Evolutionary conservation across 2,888 invertebrate species (phyloP).

Genomic region (Arge pagana): DNA sequence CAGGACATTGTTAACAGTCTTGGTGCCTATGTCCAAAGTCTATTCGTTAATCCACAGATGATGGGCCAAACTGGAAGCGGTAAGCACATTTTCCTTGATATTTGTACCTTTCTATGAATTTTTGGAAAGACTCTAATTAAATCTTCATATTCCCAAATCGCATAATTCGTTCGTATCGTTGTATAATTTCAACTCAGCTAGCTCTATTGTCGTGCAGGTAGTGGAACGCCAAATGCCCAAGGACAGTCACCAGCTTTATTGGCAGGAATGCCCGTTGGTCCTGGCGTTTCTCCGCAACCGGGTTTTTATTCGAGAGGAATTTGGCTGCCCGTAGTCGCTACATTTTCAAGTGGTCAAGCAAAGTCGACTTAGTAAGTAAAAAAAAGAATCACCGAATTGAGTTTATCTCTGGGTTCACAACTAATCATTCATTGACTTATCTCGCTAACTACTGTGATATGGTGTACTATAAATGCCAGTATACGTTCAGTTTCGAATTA

Average conservation of each 20-base stretch:
- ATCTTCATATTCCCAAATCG: slow-evolving; percentile 8
- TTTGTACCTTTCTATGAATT: too few relatives aligned
- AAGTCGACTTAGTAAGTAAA: slow-evolving; percentile 87
- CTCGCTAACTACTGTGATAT: too few relatives aligned
- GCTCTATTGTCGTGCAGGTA: slow-evolving; percentile 34
- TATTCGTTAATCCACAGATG: slow-evolving; percentile 77
- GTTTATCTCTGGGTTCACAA: too few relatives aligned
- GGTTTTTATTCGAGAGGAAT: slow-evolving; percentile 93
- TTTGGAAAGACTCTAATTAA: too few relatives aligned
- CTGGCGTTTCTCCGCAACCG: slow-evolving; percentile 83
- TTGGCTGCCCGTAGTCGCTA: slow-evolving; percentile 87
- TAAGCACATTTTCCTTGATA: too few relatives aligned
- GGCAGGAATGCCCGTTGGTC: slow-evolving; percentile 70
- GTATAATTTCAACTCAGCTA: slow-evolving; percentile 11
- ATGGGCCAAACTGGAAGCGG: slow-evolving; percentile 60
- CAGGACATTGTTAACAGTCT: slow-evolving; percentile 94
- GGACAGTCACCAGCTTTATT: slow-evolving; percentile 68
- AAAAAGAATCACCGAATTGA: too few relatives aligned
- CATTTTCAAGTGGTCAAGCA: slow-evolving; percentile 82
- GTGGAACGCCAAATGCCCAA: slow-evolving; percentile 60
- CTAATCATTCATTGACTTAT: too few relatives aligned
- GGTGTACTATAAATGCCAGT: too few relatives aligned
- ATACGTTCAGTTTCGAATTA: too few relatives aligned
- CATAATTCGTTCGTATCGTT: background rate
- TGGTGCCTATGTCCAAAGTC: slow-evolving; percentile 91